Conservation (phyloP, 2,888 invertebrate genomes). For the Cynaeus angustus region DNA sequence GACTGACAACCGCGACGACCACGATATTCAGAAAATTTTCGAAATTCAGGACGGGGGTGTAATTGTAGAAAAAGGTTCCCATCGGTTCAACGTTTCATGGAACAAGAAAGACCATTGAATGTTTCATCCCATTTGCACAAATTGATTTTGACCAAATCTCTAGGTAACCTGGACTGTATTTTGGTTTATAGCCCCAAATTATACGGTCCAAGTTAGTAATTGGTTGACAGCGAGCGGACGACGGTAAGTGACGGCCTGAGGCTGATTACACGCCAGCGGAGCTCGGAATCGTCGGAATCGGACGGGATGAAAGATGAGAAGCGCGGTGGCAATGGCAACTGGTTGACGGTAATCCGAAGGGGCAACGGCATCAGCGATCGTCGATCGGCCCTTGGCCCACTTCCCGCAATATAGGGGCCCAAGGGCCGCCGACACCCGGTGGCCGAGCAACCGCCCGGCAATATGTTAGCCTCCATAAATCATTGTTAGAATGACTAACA, state of each 20-base stretch:
- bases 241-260: conserved; percentile 48
- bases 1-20: no score
- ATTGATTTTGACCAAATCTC: conserved; percentile 49
- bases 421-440: conserved; percentile 59
- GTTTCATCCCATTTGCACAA: conserved; percentile 48
- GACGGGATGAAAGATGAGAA: conserved; percentile 36
- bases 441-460: conserved; percentile 67
- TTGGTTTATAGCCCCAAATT: conserved; percentile 71
- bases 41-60: background rate
- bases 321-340: conserved; percentile 46
- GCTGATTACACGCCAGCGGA: conserved; percentile 47
- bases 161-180: conserved; percentile 64
- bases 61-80: conserved; percentile 13
- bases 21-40: no score
- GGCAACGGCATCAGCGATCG: conserved; percentile 42
- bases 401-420: conserved; percentile 52
- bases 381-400: conserved; percentile 49
- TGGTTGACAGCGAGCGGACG: conserved; percentile 64
- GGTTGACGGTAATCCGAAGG: conserved; percentile 47
- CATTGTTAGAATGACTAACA: conserved; percentile 74
- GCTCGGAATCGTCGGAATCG: conserved; percentile 24
- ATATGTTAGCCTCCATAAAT: conserved; percentile 74
- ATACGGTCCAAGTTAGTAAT: conserved; percentile 70
- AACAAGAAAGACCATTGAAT: conserved; percentile 35
- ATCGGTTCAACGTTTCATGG: conserved; percentile 24